phyloP scores from a whole-genome alignment of 2,888 invertebrate species.

The Tenthredo distinguenda region DNA sequence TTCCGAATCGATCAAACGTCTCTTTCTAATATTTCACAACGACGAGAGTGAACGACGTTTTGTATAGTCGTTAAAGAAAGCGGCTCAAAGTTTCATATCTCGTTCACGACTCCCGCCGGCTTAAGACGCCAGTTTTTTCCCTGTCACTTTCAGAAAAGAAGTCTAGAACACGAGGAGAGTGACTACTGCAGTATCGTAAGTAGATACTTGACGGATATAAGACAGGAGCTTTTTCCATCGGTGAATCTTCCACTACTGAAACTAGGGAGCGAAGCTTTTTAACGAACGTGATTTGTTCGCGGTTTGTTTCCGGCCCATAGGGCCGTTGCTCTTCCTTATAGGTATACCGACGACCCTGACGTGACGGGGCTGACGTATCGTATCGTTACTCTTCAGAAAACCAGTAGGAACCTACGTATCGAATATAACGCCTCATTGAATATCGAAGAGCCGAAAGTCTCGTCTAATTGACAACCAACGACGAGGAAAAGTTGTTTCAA shows the following conservation, averaged over 20 bases:
- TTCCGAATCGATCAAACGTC: constrained; percentile 40
- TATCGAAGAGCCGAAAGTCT: constrained; percentile 1
- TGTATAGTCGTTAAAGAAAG: constrained; percentile 41
- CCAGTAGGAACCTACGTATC: neutral
- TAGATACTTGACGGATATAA: constrained; percentile 22
- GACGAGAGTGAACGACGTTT: constrained; percentile 40
- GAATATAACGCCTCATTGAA: constrained; percentile 19
- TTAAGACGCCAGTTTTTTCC: constrained; percentile 8
- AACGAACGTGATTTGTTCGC: constrained; percentile 18
- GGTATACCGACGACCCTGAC: neutral
- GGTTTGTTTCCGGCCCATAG: constrained; percentile 16
- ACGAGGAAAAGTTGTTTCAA: neutral
- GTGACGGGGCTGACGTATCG: constrained; percentile 37
- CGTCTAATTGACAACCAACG: constrained; percentile 22
- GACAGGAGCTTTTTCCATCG: constrained; percentile 15
- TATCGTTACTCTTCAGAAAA: constrained; percentile 35
- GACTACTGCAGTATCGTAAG: constrained; percentile 3
- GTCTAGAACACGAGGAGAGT: constrained; percentile 11
- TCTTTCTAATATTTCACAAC: constrained; percentile 12
- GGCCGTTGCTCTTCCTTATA: neutral
- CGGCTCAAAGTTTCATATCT: constrained; percentile 39
- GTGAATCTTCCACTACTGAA: neutral
- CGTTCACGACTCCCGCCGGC: constrained; percentile 1
- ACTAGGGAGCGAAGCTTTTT: constrained; percentile 13
- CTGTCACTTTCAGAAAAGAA: constrained; percentile 25